Evolutionary conservation across 2,888 invertebrate species (phyloP).

Genomic region (Drosophila mimetica): DNA sequence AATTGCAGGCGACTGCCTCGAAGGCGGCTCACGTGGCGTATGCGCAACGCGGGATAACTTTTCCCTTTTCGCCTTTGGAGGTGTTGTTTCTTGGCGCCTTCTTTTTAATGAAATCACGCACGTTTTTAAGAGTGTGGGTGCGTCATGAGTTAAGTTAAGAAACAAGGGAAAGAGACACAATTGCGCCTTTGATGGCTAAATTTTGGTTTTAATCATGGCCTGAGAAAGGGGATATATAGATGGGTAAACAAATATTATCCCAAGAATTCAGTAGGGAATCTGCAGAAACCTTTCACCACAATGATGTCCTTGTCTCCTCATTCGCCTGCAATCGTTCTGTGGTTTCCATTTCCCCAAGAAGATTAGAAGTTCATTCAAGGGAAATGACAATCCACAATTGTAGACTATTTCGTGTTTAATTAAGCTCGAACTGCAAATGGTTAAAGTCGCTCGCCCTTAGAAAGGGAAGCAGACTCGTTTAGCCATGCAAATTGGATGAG

Average conservation of each 20-base stretch:
- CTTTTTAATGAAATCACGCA: slow-evolving; percentile 45
- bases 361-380: neutral
- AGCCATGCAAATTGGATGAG: slow-evolving; percentile 42
- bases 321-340: neutral
- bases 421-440: slow-evolving; percentile 18
- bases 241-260: neutral
- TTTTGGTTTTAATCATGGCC: slow-evolving; percentile 25
- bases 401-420: slow-evolving; percentile 32
- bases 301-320: neutral
- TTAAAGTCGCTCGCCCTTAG: slow-evolving; percentile 2
- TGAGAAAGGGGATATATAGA: neutral
- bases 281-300: neutral
- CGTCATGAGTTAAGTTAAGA: neutral
- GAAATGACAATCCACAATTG: slow-evolving; percentile 5
- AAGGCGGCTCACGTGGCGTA: slow-evolving; percentile 38
- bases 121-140: slow-evolving; percentile 1
- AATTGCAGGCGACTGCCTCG: slow-evolving; percentile 24
- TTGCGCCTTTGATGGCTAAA: slow-evolving; percentile 3
- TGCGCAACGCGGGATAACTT: slow-evolving; percentile 16
- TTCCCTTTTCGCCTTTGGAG: slow-evolving; percentile 6
- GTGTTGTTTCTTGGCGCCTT: slow-evolving; percentile 12
- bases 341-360: neutral
- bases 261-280: neutral
- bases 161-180: too few relatives aligned
- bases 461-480: neutral